These are phyloP conservation scores for Anseranas semipalmata DNA, from an alignment of 2,113 vertebrate species.

Conservation along the genomic window DNA sequence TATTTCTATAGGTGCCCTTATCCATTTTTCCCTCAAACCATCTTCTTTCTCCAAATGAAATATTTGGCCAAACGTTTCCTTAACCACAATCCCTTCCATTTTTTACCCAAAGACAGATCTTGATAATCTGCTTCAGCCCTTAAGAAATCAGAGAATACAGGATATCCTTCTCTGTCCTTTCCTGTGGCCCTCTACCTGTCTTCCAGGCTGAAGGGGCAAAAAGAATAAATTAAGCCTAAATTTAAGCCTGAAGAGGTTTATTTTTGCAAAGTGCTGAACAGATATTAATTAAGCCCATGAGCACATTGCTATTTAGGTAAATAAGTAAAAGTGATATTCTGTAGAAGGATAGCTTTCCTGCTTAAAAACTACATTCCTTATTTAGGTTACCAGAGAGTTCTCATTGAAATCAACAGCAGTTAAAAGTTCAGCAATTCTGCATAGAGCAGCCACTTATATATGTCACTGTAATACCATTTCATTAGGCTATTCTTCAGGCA, in stretches of 20 bases:
- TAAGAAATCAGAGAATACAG: neutral
- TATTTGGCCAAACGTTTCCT: neutral
- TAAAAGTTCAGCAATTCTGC: neutral
- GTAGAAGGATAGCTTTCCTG: neutral
- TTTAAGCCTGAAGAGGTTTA: neutral
- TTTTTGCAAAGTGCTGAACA: neutral
- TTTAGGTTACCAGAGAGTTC: neutral
- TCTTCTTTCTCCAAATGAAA: neutral
- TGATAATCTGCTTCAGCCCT: neutral
- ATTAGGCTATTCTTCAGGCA: neutral
- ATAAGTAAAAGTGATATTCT: neutral
- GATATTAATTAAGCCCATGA: neutral
- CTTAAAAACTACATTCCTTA: neutral
- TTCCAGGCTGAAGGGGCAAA: neutral
- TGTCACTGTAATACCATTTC: neutral
- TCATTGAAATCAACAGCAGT: neutral
- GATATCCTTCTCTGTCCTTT: neutral
- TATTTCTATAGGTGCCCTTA: neutral
- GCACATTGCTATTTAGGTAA: neutral
- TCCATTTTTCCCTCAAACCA: neutral
- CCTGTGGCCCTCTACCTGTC: neutral
- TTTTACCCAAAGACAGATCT: neutral
- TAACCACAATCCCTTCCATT: neutral
- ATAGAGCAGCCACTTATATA: neutral
- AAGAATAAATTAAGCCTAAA: neutral